Percentiles rank a stretch among this genome's conserved stretches.
phyloP scores from a whole-genome alignment of 2,113 vertebrate genomes.

The Mustelus asterias region DNA sequence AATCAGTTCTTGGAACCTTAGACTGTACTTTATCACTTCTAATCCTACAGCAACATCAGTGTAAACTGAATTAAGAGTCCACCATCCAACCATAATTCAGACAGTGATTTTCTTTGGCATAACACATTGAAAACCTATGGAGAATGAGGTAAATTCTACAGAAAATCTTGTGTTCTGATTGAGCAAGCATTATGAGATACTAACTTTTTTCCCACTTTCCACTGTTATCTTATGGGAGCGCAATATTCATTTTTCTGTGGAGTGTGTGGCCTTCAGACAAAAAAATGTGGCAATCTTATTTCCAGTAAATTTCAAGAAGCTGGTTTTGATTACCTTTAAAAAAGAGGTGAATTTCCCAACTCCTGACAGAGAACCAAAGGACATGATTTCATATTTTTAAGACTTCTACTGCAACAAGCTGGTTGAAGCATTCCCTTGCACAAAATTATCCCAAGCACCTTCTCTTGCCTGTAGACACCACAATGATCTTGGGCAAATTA shows the following conservation, averaged over 20 bases:
- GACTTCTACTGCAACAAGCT: neutral
- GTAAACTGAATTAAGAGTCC: neutral
- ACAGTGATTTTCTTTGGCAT: neutral
- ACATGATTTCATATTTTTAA: too few species aligned
- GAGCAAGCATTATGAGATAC: neutral
- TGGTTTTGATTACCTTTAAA: neutral
- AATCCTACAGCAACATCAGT: neutral
- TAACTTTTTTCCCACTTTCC: neutral
- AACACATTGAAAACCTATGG: neutral
- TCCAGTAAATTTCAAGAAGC: neutral
- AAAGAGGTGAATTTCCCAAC: too few species aligned
- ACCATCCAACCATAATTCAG: neutral
- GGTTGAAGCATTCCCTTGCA: neutral
- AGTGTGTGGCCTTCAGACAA: neutral
- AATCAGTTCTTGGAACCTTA: neutral
- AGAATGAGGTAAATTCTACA: neutral
- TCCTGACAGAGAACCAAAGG: too few species aligned
- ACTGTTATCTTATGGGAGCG: neutral
- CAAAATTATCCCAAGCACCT: neutral
- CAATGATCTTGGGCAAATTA: neutral
- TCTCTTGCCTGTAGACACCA: neutral
- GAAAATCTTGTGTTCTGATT: neutral
- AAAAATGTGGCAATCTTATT: neutral
- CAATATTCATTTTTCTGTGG: neutral
- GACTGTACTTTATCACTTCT: neutral